Conservation (phyloP, 2,113 vertebrate species). For the Loxodonta africana region DNA sequence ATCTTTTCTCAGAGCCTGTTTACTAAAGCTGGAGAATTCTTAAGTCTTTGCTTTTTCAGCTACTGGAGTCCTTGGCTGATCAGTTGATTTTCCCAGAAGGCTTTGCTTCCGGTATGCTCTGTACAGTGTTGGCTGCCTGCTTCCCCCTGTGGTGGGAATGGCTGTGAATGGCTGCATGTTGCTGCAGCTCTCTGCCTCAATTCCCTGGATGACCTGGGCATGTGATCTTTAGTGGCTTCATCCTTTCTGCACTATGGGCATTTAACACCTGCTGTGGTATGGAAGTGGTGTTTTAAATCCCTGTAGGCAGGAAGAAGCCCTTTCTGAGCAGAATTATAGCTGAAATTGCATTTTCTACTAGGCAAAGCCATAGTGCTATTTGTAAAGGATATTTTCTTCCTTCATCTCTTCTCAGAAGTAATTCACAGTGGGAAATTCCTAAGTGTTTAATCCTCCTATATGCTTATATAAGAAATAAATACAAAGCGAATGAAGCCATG, state of each 20-base stretch:
- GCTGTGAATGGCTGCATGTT: conserved; percentile 67
- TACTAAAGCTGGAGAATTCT: neutral
- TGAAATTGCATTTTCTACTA: conserved; percentile 6
- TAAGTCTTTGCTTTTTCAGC: conserved; percentile 30
- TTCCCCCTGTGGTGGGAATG: neutral
- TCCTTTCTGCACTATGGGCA: neutral
- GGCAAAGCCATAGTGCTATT: conserved; percentile 13
- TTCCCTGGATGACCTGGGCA: neutral
- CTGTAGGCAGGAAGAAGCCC: conserved; percentile 36
- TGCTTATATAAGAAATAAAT: neutral
- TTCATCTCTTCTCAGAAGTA: conserved; percentile 54
- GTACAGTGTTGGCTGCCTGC: conserved; percentile 63
- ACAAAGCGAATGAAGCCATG: neutral
- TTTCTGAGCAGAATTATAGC: conserved; percentile 54
- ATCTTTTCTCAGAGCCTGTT: conserved; percentile 15
- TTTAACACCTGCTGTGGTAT: neutral
- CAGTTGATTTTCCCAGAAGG: neutral
- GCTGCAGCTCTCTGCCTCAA: conserved; percentile 58
- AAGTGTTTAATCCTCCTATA: conserved; percentile 12
- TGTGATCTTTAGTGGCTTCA: neutral
- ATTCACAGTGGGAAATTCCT: conserved; percentile 21
- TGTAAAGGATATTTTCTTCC: neutral
- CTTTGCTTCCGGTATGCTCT: conserved; percentile 49
- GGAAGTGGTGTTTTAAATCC: conserved; percentile 2
- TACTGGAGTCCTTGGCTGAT: neutral